A percentile compares a stretch with the other conserved stretches of the same genome.
Evolutionary conservation across 2,797 vertebrate genomes (phyloP).

Genomic region (Schizopygopsis pylzovi): DNA sequence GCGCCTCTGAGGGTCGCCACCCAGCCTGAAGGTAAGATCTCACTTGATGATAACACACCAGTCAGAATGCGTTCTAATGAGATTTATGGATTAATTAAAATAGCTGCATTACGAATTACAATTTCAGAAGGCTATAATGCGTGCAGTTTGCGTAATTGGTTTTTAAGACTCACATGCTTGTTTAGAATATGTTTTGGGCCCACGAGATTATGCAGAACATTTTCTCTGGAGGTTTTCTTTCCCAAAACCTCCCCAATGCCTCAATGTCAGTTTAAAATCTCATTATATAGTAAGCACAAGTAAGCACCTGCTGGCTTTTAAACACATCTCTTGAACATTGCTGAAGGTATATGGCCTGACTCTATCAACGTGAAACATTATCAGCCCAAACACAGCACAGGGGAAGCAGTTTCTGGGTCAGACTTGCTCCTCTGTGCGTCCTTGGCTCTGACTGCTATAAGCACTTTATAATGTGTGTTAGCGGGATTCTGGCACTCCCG

Average conservation of each 20-base stretch:
- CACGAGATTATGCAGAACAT: conserved; percentile 7
- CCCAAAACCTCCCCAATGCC: conserved; percentile 26
- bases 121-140: neutral
- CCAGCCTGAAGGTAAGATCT: conserved; percentile 90
- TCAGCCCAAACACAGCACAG: conserved; percentile 64
- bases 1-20: conserved; percentile 88
- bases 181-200: neutral
- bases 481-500: conserved; percentile 64
- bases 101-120: neutral
- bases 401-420: conserved; percentile 77
- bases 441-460: conserved; percentile 71
- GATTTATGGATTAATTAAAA: neutral
- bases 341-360: conserved; percentile 50
- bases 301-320: conserved; percentile 37
- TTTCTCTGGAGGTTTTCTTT: conserved; percentile 10
- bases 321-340: conserved; percentile 21
- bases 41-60: neutral
- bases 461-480: conserved; percentile 66
- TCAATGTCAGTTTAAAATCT: conserved; percentile 34
- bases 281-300: conserved; percentile 41
- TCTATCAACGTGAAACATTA: conserved; percentile 49
- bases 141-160: neutral
- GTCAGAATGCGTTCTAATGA: neutral
- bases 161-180: neutral
- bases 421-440: conserved; percentile 66